These are phyloP conservation scores for Aricia agestis DNA, from an alignment of 1,140 invertebrate species.

Conservation along the genomic window DNA sequence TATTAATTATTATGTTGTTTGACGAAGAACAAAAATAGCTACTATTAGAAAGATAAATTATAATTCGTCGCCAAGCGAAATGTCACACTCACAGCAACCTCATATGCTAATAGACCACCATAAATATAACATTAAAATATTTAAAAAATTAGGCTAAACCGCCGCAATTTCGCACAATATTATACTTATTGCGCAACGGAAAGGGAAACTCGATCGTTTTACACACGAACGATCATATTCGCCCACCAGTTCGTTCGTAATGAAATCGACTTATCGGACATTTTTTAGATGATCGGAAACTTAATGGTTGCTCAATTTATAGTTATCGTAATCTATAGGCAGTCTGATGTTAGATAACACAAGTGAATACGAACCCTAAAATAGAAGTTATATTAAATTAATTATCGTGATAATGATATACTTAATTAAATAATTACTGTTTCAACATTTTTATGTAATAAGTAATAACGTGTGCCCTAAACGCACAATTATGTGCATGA, in stretches of 20 bases:
- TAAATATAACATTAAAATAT: neutral
- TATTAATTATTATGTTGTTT: no score
- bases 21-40: no score
- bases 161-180: conserved; percentile 1
- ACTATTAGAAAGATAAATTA: no score
- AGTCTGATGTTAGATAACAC: neutral
- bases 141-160: neutral
- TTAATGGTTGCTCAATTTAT: conserved; percentile 10
- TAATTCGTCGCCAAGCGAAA: no score
- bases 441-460: neutral
- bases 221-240: conserved; percentile 12
- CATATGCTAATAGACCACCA: no score
- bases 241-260: neutral
- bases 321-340: neutral
- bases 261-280: conserved; percentile 12
- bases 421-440: neutral
- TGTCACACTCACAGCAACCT: no score
- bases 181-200: conserved; percentile 9
- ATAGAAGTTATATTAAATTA: neutral
- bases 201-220: conserved; percentile 14
- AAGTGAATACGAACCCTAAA: neutral
- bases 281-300: conserved; percentile 14
- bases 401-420: neutral
- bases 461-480: neutral
- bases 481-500: neutral